Conservation (phyloP, 35 echinoderm and acorn worm genomes). For the Apostichopus parvimensis region DNA sequence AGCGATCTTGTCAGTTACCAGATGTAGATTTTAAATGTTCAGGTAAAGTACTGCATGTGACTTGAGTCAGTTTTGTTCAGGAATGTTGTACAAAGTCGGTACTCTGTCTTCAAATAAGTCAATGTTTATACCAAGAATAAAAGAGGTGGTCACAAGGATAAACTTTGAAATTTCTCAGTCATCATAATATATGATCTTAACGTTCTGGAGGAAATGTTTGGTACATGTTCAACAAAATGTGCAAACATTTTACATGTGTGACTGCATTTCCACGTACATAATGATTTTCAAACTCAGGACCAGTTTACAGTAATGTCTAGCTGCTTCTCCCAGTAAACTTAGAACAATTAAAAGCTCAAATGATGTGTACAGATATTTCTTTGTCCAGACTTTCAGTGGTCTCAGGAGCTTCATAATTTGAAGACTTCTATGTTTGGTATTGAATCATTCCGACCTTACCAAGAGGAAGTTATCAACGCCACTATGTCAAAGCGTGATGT, state of each 20-base stretch:
- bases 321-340: background rate
- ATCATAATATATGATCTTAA: too few species aligned
- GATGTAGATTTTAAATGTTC: constrained; percentile 60
- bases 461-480: constrained; percentile 90
- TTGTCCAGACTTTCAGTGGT: constrained; percentile 86
- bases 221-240: too few species aligned
- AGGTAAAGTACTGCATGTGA: constrained; percentile 37
- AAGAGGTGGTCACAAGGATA: too few species aligned
- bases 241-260: too few species aligned
- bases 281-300: too few species aligned
- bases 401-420: constrained; percentile 62
- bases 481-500: constrained; percentile 79
- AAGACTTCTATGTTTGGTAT: constrained; percentile 79
- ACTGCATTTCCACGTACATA: background rate
- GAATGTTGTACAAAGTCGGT: too few species aligned
- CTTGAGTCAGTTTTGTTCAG: too few species aligned
- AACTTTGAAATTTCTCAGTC: too few species aligned
- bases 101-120: too few species aligned
- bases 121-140: too few species aligned
- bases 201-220: too few species aligned
- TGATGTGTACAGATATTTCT: background rate
- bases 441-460: constrained; percentile 63
- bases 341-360: background rate
- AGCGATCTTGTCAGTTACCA: constrained; percentile 46
- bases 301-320: background rate